These are phyloP conservation scores for Xanthorhoe designata DNA, from an alignment of 2,888 invertebrate genomes.

Conservation along the genomic window DNA sequence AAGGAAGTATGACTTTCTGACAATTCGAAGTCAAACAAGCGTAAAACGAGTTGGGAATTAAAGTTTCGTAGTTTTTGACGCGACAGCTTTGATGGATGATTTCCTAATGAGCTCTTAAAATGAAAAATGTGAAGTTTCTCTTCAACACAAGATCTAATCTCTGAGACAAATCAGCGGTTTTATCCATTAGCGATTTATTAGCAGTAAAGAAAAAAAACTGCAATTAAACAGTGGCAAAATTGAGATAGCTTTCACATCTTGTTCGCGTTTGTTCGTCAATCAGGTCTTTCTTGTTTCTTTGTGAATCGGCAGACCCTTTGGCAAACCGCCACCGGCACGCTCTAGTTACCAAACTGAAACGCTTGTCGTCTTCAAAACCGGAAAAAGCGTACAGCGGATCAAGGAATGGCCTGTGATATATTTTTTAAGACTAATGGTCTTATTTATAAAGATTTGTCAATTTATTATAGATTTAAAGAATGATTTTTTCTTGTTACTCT, in stretches of 20 bases:
- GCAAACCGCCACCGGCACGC: constrained; percentile 56
- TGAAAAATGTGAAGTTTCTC: constrained; percentile 8
- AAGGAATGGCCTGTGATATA: background rate
- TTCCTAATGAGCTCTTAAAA: constrained; percentile 7
- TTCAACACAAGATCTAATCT: background rate
- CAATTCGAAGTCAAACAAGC: constrained; percentile 6
- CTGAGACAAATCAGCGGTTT: constrained; percentile 8
- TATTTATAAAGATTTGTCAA: no score
- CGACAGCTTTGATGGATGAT: constrained; percentile 11
- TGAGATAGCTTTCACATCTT: constrained; percentile 30
- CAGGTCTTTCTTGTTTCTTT: constrained; percentile 40
- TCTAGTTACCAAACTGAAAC: constrained; percentile 69
- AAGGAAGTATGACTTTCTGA: constrained; percentile 19
- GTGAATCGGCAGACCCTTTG: constrained; percentile 47
- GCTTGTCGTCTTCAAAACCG: constrained; percentile 56
- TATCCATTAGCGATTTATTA: constrained; percentile 7
- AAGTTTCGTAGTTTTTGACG: constrained; percentile 10
- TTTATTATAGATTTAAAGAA: no score
- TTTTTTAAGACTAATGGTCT: no score
- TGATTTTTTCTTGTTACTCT: no score
- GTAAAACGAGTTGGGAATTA: constrained; percentile 15
- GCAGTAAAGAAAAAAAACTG: constrained; percentile 4
- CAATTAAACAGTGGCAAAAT: constrained; percentile 23
- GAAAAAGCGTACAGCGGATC: constrained; percentile 43
- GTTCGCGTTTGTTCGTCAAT: constrained; percentile 24